phyloP scores from a whole-genome alignment of 2,888 invertebrate genomes.

The Epinotia brunnichana region DNA sequence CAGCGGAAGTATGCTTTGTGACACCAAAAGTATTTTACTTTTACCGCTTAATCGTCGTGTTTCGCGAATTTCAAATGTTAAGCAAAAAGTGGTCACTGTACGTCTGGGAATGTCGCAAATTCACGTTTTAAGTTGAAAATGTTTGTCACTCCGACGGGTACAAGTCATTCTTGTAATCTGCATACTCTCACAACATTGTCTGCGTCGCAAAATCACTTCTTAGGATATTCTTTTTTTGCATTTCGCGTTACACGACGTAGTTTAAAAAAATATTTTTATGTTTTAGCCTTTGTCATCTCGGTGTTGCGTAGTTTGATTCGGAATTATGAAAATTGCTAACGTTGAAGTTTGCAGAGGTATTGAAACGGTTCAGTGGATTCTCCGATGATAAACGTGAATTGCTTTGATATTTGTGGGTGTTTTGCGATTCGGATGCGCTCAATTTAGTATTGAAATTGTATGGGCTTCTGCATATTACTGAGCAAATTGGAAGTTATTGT shows the following conservation, averaged over 20 bases:
- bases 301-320: conserved; percentile 45
- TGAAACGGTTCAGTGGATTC: neutral
- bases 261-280: conserved; percentile 20
- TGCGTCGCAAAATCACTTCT: conserved; percentile 10
- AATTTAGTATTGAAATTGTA: conserved; percentile 18
- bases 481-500: conserved; percentile 32
- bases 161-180: conserved; percentile 9
- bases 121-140: conserved; percentile 27
- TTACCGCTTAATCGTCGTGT: conserved; percentile 52
- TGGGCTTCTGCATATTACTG: conserved; percentile 7
- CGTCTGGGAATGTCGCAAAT: conserved; percentile 44
- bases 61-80: conserved; percentile 53
- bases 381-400: conserved; percentile 1
- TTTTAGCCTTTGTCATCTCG: conserved; percentile 46
- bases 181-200: conserved; percentile 15
- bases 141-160: conserved; percentile 27
- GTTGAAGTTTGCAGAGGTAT: conserved; percentile 25
- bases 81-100: conserved; percentile 50
- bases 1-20: conserved; percentile 47
- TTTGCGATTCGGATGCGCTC: conserved; percentile 18
- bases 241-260: conserved; percentile 34
- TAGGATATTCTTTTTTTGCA: conserved; percentile 11
- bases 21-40: conserved; percentile 53
- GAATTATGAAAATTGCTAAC: conserved; percentile 29
- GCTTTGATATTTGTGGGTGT: neutral